Conservation (phyloP, 2,888 invertebrate genomes). For the Melanchra persicariae region DNA sequence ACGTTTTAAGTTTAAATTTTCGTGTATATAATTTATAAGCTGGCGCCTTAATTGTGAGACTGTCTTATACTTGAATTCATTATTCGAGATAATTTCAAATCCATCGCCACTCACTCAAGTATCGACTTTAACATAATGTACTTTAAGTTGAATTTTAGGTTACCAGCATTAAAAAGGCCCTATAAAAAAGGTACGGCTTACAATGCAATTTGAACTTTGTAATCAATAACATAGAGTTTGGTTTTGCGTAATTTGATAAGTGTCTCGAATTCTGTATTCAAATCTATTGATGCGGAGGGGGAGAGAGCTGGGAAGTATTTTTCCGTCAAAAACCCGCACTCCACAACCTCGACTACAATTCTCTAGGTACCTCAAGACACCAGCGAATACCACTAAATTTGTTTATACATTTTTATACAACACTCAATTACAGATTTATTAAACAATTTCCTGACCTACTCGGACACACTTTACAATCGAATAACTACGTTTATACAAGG, state of each 20-base stretch:
- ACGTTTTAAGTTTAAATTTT: conserved; percentile 49
- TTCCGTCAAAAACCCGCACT: neutral
- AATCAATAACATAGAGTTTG: neutral
- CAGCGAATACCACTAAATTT: conserved; percentile 51
- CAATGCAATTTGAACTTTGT: neutral
- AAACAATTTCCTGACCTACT: conserved; percentile 43
- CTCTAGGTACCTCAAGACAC: conserved; percentile 28
- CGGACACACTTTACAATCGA: conserved; percentile 56
- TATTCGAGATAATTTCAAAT: neutral
- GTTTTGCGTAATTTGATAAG: neutral
- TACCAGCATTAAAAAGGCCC: neutral
- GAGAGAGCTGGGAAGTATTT: no score
- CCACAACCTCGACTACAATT: neutral
- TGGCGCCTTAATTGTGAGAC: conserved; percentile 29
- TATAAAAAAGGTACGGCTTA: neutral
- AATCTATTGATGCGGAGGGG: no score
- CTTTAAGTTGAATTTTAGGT: neutral
- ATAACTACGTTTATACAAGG: conserved; percentile 60
- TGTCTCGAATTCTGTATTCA: no score
- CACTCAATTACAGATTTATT: conserved; percentile 49
- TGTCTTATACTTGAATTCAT: neutral
- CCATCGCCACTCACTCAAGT: neutral
- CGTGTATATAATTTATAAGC: conserved; percentile 59
- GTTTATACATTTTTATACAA: conserved; percentile 67
- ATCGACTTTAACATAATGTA: neutral